Evolutionary conservation across 2,113 vertebrate genomes (phyloP).

Genomic region (Charina bottae): DNA sequence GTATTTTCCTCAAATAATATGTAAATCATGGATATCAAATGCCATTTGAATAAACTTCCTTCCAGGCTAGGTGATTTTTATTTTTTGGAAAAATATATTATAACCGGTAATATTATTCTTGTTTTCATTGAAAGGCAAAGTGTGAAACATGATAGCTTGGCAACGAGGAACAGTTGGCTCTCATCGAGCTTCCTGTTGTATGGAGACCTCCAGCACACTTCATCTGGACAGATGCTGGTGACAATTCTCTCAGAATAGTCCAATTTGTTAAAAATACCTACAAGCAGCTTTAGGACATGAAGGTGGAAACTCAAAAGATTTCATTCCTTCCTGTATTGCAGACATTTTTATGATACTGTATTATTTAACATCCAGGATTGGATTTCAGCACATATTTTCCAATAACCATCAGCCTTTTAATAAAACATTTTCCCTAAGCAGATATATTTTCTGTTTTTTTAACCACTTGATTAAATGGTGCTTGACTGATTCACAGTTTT

Average conservation of each 20-base stretch:
- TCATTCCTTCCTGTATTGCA: conserved; percentile 20
- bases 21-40: conserved; percentile 36
- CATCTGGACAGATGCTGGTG: conserved; percentile 32
- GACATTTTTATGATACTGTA: background rate
- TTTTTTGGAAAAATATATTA: background rate
- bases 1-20: conserved; percentile 56
- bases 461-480: conserved; percentile 29
- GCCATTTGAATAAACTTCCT: conserved; percentile 34
- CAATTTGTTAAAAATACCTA: background rate
- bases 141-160: conserved; percentile 23
- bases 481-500: conserved; percentile 33
- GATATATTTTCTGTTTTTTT: background rate
- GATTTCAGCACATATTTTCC: conserved; percentile 41
- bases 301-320: conserved; percentile 29
- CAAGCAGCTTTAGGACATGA: background rate
- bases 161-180: conserved; percentile 36
- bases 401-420: conserved; percentile 36
- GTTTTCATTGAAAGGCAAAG: conserved; percentile 50
- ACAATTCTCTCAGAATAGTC: conserved; percentile 38
- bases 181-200: conserved; percentile 25
- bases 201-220: conserved; percentile 12
- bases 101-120: conserved; percentile 43
- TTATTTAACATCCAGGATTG: conserved; percentile 32
- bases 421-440: conserved; percentile 43
- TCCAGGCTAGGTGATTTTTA: background rate